phyloP scores from a whole-genome alignment of 1,140 invertebrate genomes.

The Contarinia nasturtii region DNA sequence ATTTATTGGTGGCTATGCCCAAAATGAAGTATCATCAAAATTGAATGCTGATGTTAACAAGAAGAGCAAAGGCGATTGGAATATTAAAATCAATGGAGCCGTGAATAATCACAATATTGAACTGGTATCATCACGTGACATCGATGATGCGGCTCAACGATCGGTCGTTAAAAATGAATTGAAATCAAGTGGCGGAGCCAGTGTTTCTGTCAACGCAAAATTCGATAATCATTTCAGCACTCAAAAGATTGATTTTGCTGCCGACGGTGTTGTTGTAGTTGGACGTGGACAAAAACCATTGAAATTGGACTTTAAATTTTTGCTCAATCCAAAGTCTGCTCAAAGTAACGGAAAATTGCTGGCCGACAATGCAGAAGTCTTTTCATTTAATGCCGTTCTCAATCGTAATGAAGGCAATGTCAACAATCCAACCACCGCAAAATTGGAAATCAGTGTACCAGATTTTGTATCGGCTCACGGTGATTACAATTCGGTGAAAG shows the following conservation, averaged over 20 bases:
- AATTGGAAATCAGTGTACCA: constrained; percentile 30
- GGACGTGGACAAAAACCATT: neutral
- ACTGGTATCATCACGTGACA: constrained; percentile 10
- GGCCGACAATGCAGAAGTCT: neutral
- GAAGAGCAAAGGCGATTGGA: constrained; percentile 16
- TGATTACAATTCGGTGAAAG: constrained; percentile 31
- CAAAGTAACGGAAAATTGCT: neutral
- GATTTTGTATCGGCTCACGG: constrained; percentile 31
- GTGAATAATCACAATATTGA: constrained; percentile 15
- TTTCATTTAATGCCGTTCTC: neutral
- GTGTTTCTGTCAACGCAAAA: constrained; percentile 12
- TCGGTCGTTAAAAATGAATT: constrained; percentile 13
- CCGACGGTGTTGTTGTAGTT: constrained; percentile 8
- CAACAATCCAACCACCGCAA: constrained; percentile 17
- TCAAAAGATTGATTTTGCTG: constrained; percentile 14
- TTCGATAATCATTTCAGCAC: constrained; percentile 12
- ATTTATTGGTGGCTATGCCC: neutral
- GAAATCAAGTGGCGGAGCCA: constrained; percentile 15
- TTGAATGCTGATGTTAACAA: constrained; percentile 14
- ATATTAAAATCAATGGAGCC: constrained; percentile 13
- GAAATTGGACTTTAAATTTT: constrained; percentile 5
- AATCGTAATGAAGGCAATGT: neutral
- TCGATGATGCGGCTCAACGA: constrained; percentile 8
- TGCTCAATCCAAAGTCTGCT: neutral
- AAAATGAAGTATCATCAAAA: neutral